Base-by-base conservation (phyloP, 2,888 invertebrate species). In the Xylocampa areola region DNA sequence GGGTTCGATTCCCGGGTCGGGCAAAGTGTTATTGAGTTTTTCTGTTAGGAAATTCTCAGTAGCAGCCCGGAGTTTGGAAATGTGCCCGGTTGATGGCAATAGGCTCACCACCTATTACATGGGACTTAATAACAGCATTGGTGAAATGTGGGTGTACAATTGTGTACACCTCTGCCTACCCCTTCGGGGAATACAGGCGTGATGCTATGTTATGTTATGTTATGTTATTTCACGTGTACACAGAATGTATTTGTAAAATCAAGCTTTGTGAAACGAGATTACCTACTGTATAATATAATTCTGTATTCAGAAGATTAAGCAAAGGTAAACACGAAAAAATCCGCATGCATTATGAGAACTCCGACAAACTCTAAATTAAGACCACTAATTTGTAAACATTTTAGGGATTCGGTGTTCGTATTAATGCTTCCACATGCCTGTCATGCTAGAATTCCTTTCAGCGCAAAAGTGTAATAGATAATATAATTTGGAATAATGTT, bases 401-500 rank as follows among this genome's bases (percentile, higher is more conserved):
- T 44, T 32, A 25, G 8, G 11, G 14, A 36, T 23, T 41, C 36
- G 8, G 6, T 14, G 17, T 19, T 10, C 35, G 4, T 35, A 1
- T 17, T n/a, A 1, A 10, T 35, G 35, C 19, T 17, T n/a, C n/a
- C n/a, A 32, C 3, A 14, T 7, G 8, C 2, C 8, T 32, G 14
- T 29, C n/a, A 4, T 4, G 4, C 29, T 29, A 4, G 11, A 29
- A 29, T 29, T 11, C n/a, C 10, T 4, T 16, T 5, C 8, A 41
- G 14, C 27, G 23, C 47, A 43, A 36, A 13, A 44, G 17, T 49
- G 25, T 57, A 33, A 47, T 67, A 23, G 44, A n/a, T 39, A 39
- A 29, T 59, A 54, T 66, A 57, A 57, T 59, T 41, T 30, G 32
- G 36, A 39, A 62, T 64, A 61, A 49, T 41, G 41, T 44, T 64